Evolutionary conservation across 2,113 vertebrate species (phyloP), one percentile per base, ranked within the genome.

Genomic region (Chaetorhynchus papuensis): DNA sequence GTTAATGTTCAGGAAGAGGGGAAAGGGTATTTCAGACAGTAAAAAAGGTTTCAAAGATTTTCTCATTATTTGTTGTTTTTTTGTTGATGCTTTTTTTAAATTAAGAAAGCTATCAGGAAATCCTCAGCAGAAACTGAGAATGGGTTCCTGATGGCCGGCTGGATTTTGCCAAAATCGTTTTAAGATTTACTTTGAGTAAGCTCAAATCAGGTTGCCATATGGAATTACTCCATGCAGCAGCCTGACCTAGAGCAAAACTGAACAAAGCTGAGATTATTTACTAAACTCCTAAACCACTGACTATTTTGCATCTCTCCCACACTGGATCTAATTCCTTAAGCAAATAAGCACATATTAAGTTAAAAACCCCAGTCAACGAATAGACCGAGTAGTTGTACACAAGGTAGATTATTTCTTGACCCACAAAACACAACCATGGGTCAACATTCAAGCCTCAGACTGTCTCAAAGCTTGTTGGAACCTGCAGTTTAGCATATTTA

Each of bases 191-290:
- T 96, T 97, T 96, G 93, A 97, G 79, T 76, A 90, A 92, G 93
- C 82, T 94, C 71, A 80, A 97, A 87, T 92, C 85, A 97, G 94
- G 92, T 89, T 97, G 90, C 95, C 97, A 98, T 97, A 97, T 98
- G 97, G 97, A 98, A 97, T 97, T 97, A 97, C 76, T 98, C 96
- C 91, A 7, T 53, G 94, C 85, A 90, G 83, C 95, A 97, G 91
- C 72, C 96, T 97, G 97, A 97, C 97, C 94, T 96, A 97, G 70
- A 95, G 93, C 89, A 89, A 96, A 97, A 82, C 90, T 64, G 96
- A 97, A 97, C 92, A 97, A 97, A 97, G 81, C 83, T 83, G 63
- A 97, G 93, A 95, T 97, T 97, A 96, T 97, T 96, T 97, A 94
- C 86, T 91, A 97, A 97, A 95, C 53, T 97, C 89, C 78, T 88